Evolutionary conservation across 92 coral and sea anemone species (phyloP).

Genomic region (Porites evermanni): DNA sequence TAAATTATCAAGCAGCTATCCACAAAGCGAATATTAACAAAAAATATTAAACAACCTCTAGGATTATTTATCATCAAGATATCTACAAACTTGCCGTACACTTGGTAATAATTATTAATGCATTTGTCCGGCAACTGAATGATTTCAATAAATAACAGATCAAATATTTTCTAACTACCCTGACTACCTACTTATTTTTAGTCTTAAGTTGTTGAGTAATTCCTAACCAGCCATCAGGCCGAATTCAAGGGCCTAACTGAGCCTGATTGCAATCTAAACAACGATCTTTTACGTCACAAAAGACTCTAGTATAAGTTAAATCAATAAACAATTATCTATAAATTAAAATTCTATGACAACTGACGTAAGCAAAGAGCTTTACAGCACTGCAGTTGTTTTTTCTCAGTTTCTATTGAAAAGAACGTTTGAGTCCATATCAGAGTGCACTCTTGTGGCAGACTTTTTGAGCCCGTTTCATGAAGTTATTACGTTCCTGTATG

Average conservation of each 20-base stretch:
- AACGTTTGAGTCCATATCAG: neutral
- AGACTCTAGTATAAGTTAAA: neutral
- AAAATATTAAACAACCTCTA: slow-evolving; percentile 5
- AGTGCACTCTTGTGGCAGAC: no score
- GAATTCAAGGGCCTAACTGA: no score
- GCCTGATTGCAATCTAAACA: no score
- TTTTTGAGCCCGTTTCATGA: neutral
- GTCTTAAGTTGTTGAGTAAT: neutral
- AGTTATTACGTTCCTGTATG: neutral
- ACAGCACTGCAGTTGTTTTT: neutral
- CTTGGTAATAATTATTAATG: neutral
- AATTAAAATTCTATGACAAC: neutral
- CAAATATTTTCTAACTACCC: neutral
- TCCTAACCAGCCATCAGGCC: no score
- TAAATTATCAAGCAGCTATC: slow-evolving; percentile 16
- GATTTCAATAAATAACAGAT: slow-evolving; percentile 32
- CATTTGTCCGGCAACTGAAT: neutral
- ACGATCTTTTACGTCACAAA: neutral
- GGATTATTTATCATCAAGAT: neutral
- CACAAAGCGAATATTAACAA: slow-evolving; percentile 38
- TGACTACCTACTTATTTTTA: neutral
- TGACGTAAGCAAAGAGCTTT: neutral
- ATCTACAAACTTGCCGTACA: neutral
- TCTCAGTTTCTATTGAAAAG: neutral
- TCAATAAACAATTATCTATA: neutral